Evolutionary conservation across 2,113 vertebrate genomes (phyloP).

Genomic region (Callithrix jacchus): DNA sequence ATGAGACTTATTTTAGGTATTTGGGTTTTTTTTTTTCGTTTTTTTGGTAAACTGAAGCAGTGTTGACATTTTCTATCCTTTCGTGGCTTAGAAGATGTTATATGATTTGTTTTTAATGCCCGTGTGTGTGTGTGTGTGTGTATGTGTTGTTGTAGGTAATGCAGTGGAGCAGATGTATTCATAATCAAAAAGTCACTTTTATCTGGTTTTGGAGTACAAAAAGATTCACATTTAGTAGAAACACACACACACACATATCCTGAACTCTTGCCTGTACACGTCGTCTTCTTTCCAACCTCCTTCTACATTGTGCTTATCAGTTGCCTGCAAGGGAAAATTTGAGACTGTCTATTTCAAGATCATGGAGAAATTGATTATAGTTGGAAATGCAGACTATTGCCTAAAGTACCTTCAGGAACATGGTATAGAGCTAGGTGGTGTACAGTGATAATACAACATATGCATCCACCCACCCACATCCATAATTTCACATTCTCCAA

Average conservation of each 20-base stretch:
- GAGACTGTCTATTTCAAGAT: not conserved
- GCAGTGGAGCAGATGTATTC: not conserved
- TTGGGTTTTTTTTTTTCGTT: not conserved
- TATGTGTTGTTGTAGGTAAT: not conserved
- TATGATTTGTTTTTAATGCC: conserved; percentile 9
- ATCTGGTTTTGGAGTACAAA: conserved; percentile 1
- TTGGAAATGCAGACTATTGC: not conserved
- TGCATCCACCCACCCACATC: not conserved
- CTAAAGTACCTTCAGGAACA: not conserved
- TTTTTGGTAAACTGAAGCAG: not conserved
- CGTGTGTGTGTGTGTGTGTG: not conserved
- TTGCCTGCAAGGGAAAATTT: not conserved
- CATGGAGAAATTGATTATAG: conserved; percentile 1
- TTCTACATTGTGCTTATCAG: not conserved
- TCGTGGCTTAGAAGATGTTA: conserved; percentile 14
- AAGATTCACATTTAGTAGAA: not conserved
- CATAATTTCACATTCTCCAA: not conserved
- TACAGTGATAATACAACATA: not conserved
- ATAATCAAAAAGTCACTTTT: conserved; percentile 40
- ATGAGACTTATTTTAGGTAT: conserved; percentile 14
- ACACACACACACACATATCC: not conserved
- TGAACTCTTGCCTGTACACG: not conserved
- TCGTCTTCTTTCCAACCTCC: not conserved
- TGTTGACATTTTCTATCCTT: not conserved
- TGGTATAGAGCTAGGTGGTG: not conserved